phyloP scores from a whole-genome alignment of 1,140 invertebrate species.

The Drosophila persimilis region DNA sequence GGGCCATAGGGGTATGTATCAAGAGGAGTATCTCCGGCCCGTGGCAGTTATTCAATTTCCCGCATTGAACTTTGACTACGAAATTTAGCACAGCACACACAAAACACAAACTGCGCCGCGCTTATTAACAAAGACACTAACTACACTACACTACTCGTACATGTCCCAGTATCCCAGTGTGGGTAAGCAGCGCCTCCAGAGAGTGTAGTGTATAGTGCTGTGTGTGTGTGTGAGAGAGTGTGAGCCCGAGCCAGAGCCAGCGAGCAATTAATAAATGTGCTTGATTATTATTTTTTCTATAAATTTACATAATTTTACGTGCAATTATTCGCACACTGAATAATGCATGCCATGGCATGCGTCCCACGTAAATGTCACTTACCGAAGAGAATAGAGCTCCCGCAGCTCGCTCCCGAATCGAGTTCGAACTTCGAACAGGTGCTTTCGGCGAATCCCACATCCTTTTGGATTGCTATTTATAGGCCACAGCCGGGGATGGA shows the following conservation, averaged over 20 bases:
- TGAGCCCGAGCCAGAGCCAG: neutral
- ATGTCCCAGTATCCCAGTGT: conserved; percentile 7
- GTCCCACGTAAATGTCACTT: conserved; percentile 45
- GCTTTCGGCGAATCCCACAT: no score
- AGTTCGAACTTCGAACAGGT: neutral
- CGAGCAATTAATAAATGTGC: conserved; percentile 54
- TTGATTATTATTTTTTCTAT: conserved; percentile 38
- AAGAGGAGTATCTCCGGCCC: no score
- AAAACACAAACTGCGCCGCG: conserved; percentile 62
- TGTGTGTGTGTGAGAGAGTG: conserved; percentile 18
- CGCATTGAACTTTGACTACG: conserved; percentile 69
- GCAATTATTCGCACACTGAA: conserved; percentile 60
- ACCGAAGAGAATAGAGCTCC: neutral
- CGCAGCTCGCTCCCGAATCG: no score
- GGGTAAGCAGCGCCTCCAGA: no score
- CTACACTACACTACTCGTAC: conserved; percentile 21
- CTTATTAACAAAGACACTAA: conserved; percentile 64
- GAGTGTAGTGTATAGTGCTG: neutral
- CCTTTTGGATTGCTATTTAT: no score
- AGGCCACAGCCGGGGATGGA: no score
- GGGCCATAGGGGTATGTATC: no score
- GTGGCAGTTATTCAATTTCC: conserved; percentile 39
- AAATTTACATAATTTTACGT: conserved; percentile 69
- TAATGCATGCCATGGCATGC: conserved; percentile 26
- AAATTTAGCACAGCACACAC: conserved; percentile 63